phyloP scores from a whole-genome alignment of 2,797 vertebrate genomes.

The Tangara arthus region DNA sequence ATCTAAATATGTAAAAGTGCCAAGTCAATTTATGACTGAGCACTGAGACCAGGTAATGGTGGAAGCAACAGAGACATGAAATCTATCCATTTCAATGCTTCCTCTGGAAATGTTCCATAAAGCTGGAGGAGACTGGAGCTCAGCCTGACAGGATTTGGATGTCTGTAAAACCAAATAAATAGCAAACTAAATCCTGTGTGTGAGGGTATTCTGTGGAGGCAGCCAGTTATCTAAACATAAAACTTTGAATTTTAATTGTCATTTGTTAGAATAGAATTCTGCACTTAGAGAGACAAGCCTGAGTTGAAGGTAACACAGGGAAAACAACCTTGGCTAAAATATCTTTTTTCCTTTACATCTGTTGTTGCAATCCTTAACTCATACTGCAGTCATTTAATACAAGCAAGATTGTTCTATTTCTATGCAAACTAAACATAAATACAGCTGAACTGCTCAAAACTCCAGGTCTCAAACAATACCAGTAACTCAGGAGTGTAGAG shows the following conservation, averaged over 20 bases:
- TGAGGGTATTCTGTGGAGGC: not conserved
- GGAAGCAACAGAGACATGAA: not conserved
- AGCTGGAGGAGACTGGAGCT: not conserved
- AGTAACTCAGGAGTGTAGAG: not conserved
- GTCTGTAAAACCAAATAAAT: not conserved
- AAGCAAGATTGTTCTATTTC: not conserved
- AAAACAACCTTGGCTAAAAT: not conserved
- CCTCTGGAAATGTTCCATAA: not conserved
- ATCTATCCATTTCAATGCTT: not conserved
- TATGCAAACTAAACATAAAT: not conserved
- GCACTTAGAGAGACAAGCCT: not conserved
- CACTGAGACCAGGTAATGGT: not conserved
- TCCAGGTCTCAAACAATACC: not conserved
- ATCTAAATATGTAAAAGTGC: not conserved
- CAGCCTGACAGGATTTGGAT: not conserved
- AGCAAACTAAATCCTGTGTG: not conserved
- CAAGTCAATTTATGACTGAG: not conserved
- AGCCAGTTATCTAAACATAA: not conserved
- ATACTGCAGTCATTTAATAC: not conserved
- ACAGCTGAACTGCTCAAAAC: not conserved
- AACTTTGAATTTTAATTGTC: not conserved
- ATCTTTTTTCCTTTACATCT: not conserved
- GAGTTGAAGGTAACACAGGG: not conserved
- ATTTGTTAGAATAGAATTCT: not conserved
- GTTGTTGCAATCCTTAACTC: not conserved